Percentiles rank a stretch among this genome's conserved stretches.
Conservation (phyloP, 2,888 invertebrate species). For the Allophyes oxyacanthae region DNA sequence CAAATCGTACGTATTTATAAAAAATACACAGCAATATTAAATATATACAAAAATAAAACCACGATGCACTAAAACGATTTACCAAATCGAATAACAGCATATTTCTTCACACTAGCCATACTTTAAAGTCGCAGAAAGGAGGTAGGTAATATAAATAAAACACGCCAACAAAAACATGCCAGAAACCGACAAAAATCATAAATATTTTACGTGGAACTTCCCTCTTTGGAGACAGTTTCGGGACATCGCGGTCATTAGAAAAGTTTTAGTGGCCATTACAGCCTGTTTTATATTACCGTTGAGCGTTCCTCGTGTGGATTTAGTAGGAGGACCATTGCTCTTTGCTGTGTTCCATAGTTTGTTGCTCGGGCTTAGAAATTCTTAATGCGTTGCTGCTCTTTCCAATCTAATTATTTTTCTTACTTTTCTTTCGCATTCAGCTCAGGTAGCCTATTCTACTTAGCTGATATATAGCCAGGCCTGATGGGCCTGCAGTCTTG, state of each 20-base stretch:
- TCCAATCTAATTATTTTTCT: too few species aligned
- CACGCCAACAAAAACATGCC: conserved; percentile 61
- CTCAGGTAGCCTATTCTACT: too few species aligned
- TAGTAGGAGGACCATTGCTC: conserved; percentile 47
- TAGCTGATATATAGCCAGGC: too few species aligned
- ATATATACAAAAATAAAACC: background rate
- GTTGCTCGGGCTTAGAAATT: conserved; percentile 27
- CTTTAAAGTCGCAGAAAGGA: conserved; percentile 48
- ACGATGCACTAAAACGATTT: conserved; percentile 23
- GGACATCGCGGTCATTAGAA: conserved; percentile 81
- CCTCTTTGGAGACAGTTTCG: conserved; percentile 80
- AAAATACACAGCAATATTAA: background rate
- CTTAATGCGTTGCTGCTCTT: conserved; percentile 45
- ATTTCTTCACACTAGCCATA: conserved; percentile 25
- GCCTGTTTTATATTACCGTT: conserved; percentile 77
- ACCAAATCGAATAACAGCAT: conserved; percentile 21
- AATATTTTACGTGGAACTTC: conserved; percentile 77
- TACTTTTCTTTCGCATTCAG: too few species aligned
- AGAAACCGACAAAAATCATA: conserved; percentile 69
- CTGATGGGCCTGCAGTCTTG: too few species aligned
- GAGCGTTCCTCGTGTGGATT: conserved; percentile 65
- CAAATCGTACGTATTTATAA: too few species aligned
- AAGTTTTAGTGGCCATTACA: conserved; percentile 84
- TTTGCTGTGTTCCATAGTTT: conserved; percentile 29
- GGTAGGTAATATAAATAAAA: conserved; percentile 65